Conservation (phyloP, 2,888 invertebrate genomes). For the Volucella zonaria region DNA sequence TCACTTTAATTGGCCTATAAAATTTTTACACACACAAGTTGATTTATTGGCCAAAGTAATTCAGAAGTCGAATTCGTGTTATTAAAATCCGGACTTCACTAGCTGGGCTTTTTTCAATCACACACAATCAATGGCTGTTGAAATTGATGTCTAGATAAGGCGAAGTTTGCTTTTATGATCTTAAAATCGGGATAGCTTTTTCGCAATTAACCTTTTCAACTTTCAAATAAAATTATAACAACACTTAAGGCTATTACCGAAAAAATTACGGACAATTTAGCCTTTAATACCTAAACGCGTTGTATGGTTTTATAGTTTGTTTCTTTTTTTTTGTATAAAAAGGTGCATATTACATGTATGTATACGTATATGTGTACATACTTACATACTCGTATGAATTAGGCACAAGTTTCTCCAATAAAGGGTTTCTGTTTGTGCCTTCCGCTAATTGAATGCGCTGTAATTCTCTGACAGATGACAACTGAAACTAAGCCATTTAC, state of each 20-base stretch:
- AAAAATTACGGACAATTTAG: slow-evolving; percentile 7
- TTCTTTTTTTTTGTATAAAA: too few relatives aligned
- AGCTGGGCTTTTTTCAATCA: slow-evolving; percentile 15
- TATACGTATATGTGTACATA: too few relatives aligned
- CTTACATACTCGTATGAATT: too few relatives aligned
- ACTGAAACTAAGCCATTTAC: too few relatives aligned
- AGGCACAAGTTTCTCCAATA: too few relatives aligned
- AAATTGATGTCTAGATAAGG: slow-evolving; percentile 8
- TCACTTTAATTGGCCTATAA: slow-evolving; percentile 39
- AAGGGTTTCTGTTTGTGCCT: too few relatives aligned
- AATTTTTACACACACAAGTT: slow-evolving; percentile 10
- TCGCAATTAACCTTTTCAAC: slow-evolving; percentile 14
- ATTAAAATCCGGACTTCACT: slow-evolving; percentile 18
- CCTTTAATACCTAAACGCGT: background rate
- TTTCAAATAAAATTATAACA: slow-evolving; percentile 6
- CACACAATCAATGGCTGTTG: slow-evolving; percentile 20
- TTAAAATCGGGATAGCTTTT: background rate
- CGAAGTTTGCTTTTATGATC: background rate
- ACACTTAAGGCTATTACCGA: background rate
- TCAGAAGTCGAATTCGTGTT: slow-evolving; percentile 40
- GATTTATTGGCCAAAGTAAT: slow-evolving; percentile 53
- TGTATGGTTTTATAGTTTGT: background rate
- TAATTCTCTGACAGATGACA: too few relatives aligned
- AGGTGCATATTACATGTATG: background rate
- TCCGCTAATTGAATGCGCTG: too few relatives aligned